These are phyloP conservation scores for Eristalis tenax DNA, from an alignment of 2,888 invertebrate species.

Conservation along the genomic window DNA sequence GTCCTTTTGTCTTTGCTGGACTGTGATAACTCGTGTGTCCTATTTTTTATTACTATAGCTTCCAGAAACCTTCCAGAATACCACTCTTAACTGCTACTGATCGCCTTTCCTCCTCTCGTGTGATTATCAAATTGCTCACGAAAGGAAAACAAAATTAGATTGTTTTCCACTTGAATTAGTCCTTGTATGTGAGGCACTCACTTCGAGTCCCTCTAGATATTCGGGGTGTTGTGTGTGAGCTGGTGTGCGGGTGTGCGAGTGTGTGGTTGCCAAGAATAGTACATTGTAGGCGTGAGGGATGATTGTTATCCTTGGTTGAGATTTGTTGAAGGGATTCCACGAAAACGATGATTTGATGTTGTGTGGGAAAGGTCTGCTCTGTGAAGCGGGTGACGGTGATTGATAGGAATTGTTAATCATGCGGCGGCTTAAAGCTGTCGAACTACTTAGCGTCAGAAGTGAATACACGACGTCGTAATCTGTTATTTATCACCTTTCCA, in stretches of 20 bases:
- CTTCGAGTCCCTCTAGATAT: background rate
- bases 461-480: conserved; percentile 19
- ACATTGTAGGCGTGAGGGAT: conserved; percentile 10
- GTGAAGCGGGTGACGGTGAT: conserved; percentile 13
- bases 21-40: conserved; percentile 37
- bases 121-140: conserved; percentile 70
- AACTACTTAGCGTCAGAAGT: conserved; percentile 45
- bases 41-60: conserved; percentile 52
- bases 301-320: conserved; percentile 49
- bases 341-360: conserved; percentile 46
- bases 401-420: conserved; percentile 46
- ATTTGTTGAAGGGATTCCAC: conserved; percentile 24
- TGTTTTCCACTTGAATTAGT: conserved; percentile 81
- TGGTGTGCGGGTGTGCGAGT: background rate
- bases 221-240: conserved; percentile 1
- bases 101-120: conserved; percentile 21
- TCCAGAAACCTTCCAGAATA: conserved; percentile 39
- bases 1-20: conserved; percentile 45
- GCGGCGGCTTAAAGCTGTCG: conserved; percentile 22
- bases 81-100: background rate
- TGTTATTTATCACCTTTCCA: conserved; percentile 44
- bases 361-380: background rate
- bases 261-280: conserved; percentile 5
- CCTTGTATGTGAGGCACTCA: conserved; percentile 58
- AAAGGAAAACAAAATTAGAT: conserved; percentile 77